A percentile compares a stretch with the other conserved stretches of the same genome.
Evolutionary conservation across 2,797 vertebrate species (phyloP).

Genomic region (Morus bassanus): DNA sequence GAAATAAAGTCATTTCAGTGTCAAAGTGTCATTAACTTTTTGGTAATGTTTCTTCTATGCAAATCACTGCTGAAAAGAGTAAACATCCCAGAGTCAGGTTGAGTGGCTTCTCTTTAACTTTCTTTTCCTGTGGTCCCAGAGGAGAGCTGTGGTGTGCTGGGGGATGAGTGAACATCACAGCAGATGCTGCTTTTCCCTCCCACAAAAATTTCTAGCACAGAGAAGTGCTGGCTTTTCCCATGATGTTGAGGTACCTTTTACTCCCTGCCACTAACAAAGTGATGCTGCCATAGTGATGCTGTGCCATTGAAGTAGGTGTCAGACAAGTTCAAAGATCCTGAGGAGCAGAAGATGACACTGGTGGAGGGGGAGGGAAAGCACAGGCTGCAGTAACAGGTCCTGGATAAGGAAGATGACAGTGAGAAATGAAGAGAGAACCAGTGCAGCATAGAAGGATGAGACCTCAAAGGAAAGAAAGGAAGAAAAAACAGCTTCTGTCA

Average conservation of each 20-base stretch:
- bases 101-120: background rate
- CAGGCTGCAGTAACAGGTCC: background rate
- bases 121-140: background rate
- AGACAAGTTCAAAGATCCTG: background rate
- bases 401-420: background rate
- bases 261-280: background rate
- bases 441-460: background rate
- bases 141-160: background rate
- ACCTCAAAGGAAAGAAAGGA: background rate
- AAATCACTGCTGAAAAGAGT: background rate
- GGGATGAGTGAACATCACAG: background rate
- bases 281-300: background rate
- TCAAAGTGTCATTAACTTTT: slow-evolving; percentile 1
- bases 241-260: background rate
- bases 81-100: background rate
- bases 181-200: background rate
- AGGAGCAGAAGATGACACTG: background rate
- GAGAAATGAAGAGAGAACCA: background rate
- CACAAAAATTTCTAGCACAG: background rate
- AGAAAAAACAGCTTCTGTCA: background rate
- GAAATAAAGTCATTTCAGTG: background rate
- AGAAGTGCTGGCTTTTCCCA: background rate
- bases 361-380: background rate
- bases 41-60: background rate
- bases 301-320: background rate